These are phyloP conservation scores for Arenaria interpres DNA, from an alignment of 2,113 vertebrate species.

Conservation along the genomic window DNA sequence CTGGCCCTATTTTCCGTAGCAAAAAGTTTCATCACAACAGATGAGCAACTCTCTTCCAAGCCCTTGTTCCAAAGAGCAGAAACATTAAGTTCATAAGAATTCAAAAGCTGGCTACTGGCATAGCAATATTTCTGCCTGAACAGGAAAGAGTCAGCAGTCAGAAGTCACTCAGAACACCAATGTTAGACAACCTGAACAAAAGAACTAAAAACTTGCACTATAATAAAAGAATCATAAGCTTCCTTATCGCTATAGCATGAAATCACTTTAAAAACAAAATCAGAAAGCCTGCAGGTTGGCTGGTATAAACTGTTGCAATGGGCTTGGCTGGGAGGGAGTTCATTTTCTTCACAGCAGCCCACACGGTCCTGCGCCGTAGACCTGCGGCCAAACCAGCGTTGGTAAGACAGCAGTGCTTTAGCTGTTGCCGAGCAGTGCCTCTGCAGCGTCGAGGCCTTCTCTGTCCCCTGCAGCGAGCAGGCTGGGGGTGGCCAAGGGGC, in stretches of 20 bases:
- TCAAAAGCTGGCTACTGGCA: neutral
- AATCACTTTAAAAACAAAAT: neutral
- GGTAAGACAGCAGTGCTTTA: neutral
- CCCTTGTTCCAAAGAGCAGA: neutral
- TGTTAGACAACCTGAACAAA: neutral
- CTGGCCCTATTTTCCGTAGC: neutral
- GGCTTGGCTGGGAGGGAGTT: neutral
- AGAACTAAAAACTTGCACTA: neutral
- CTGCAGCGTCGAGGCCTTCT: neutral
- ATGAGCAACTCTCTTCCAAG: neutral
- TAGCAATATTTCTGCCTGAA: neutral
- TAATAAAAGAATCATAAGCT: neutral
- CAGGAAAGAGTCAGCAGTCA: neutral
- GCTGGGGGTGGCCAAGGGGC: neutral
- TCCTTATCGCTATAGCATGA: neutral
- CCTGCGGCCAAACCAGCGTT: fast-evolving
- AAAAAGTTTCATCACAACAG: neutral
- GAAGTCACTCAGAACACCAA: neutral
- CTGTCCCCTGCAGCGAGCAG: neutral
- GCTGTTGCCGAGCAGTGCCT: neutral
- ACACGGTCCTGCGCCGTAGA: fast-evolving
- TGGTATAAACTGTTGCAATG: neutral
- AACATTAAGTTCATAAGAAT: neutral
- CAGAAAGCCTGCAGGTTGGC: neutral
- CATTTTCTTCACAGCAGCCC: neutral